Evolutionary conservation across 2,888 invertebrate species (phyloP).

Genomic region (Notocelia uddmanniana): DNA sequence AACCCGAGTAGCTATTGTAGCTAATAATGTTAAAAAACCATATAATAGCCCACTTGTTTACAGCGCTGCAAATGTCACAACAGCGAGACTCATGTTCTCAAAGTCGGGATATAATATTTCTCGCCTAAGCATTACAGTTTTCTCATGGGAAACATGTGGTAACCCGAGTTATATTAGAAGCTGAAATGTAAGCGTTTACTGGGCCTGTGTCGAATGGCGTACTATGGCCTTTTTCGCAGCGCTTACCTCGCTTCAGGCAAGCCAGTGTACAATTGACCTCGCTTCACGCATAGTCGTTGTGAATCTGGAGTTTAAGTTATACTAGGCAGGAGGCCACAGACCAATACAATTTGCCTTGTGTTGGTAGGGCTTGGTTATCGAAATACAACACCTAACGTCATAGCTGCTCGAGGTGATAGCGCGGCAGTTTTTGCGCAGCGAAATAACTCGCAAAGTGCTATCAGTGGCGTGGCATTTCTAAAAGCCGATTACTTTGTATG

Average conservation of each 20-base stretch:
- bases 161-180: slow-evolving; percentile 70
- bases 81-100: slow-evolving; percentile 40
- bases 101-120: slow-evolving; percentile 53
- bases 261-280: background rate
- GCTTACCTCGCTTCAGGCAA: background rate
- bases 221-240: slow-evolving; percentile 60
- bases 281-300: background rate
- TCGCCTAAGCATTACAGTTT: slow-evolving; percentile 51
- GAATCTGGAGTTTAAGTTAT: background rate
- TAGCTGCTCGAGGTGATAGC: slow-evolving; percentile 14
- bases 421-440: slow-evolving; percentile 22
- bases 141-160: slow-evolving; percentile 78
- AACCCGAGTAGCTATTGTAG: too few species aligned
- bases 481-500: too few species aligned
- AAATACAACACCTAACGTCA: slow-evolving; percentile 69
- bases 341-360: background rate
- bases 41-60: slow-evolving; percentile 6
- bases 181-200: slow-evolving; percentile 58
- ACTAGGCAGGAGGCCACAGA: background rate
- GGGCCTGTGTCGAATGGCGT: slow-evolving; percentile 78
- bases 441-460: background rate
- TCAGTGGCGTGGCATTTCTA: background rate
- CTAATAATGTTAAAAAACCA: background rate
- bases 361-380: slow-evolving; percentile 45
- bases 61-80: slow-evolving; percentile 13